phyloP scores from a whole-genome alignment of 2,888 invertebrate genomes.

The Serripes groenlandicus region DNA sequence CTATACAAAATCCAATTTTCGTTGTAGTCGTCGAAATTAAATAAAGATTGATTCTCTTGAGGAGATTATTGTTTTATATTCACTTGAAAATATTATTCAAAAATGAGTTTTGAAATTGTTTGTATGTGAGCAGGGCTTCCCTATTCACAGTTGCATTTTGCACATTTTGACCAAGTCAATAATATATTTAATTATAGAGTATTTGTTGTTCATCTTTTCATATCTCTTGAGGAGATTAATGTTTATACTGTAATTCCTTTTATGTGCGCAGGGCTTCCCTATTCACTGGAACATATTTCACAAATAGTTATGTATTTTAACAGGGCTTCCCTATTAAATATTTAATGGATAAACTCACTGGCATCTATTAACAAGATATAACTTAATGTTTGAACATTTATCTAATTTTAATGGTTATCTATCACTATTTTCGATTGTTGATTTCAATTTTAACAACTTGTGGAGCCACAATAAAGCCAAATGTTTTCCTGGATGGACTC shows the following conservation, averaged over 20 bases:
- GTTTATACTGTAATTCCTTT: not conserved
- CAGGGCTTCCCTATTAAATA: conserved; percentile 10
- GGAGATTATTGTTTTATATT: not conserved
- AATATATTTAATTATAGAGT: not conserved
- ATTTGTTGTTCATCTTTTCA: not conserved
- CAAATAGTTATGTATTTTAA: not conserved
- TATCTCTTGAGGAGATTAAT: not conserved
- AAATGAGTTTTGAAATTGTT: no score
- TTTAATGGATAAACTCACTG: not conserved
- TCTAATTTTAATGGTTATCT: not conserved
- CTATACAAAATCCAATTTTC: not conserved
- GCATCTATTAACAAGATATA: not conserved
- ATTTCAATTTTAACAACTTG: not conserved
- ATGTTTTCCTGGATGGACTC: not conserved
- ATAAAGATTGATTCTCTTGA: not conserved
- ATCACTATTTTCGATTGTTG: not conserved
- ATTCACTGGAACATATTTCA: no score
- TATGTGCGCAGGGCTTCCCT: not conserved
- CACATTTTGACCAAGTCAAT: not conserved
- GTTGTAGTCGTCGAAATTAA: not conserved
- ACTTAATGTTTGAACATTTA: not conserved
- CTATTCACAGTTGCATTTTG: not conserved
- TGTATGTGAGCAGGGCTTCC: conserved; percentile 5
- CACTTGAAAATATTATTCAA: no score
- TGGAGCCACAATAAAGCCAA: not conserved